Conservation (phyloP, 2,797 vertebrate genomes). For the Cuculus canorus region DNA sequence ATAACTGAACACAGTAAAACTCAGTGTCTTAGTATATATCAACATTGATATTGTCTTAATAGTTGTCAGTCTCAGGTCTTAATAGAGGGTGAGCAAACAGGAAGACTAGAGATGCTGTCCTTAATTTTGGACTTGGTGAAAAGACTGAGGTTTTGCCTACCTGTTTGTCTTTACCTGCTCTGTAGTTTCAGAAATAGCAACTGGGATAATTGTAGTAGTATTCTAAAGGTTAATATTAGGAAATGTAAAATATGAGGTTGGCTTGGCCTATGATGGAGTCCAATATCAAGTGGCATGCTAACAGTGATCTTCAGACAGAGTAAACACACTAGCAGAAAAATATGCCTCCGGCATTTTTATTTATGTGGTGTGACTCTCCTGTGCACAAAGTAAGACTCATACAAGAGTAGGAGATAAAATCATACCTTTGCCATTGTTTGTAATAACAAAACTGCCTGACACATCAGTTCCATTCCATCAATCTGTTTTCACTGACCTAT, state of each 20-base stretch:
- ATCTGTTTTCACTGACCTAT: neutral
- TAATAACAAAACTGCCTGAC: neutral
- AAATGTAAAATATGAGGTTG: neutral
- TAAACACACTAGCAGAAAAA: neutral
- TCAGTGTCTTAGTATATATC: neutral
- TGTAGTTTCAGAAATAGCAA: neutral
- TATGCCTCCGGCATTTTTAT: neutral
- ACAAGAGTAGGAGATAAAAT: neutral
- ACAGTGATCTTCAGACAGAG: neutral
- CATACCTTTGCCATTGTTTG: neutral
- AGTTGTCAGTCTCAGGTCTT: neutral
- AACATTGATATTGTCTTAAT: too few relatives aligned
- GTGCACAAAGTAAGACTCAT: neutral
- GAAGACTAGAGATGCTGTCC: neutral
- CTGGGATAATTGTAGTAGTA: neutral
- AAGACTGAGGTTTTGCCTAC: rapidly evolving
- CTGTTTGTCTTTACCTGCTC: neutral
- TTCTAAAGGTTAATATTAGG: neutral
- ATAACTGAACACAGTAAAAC: neutral
- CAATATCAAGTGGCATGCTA: neutral
- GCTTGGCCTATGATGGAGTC: neutral
- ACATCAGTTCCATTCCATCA: neutral
- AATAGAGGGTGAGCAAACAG: neutral
- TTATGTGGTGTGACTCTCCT: neutral
- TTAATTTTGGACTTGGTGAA: neutral